Percentiles rank a stretch among this genome's conserved stretches.
These are phyloP conservation scores for Agelas oroides DNA, from an alignment of 37 sponge, comb jelly and placozoan genomes.

Conservation along the genomic window DNA sequence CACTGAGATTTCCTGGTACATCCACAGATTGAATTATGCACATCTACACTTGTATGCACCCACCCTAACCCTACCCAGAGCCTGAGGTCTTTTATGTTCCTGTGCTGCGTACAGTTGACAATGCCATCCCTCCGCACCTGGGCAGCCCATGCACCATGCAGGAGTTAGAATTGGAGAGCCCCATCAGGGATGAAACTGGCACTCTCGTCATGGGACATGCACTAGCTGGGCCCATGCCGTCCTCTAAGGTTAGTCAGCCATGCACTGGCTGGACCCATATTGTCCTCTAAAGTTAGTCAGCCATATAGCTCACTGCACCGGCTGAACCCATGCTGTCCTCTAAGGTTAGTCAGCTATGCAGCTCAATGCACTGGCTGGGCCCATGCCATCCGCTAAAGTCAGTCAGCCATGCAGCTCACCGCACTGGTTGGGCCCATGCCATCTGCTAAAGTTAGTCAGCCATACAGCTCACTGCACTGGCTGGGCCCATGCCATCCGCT, in stretches of 20 bases:
- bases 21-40: no score
- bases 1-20: no score
- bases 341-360: no score
- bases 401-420: no score
- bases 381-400: no score
- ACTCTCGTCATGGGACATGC: constrained; percentile 56
- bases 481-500: no score
- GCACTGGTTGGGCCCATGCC: no score
- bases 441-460: no score
- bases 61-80: neutral
- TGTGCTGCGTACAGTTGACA: constrained; percentile 88
- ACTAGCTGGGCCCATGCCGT: constrained; percentile 91
- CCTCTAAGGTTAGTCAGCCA: constrained; percentile 53
- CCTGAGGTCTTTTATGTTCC: constrained; percentile 86
- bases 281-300: constrained; percentile 61
- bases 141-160: constrained; percentile 57
- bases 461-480: no score
- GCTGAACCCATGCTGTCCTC: constrained; percentile 91
- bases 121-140: constrained; percentile 86
- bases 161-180: neutral
- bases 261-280: constrained; percentile 92
- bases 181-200: constrained; percentile 17
- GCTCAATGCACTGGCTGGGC: no score
- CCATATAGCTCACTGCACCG: constrained; percentile 33
- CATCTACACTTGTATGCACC: no score